Base-by-base conservation (phyloP, 2,113 vertebrate species). In the Psilopsiagon aurifrons region DNA sequence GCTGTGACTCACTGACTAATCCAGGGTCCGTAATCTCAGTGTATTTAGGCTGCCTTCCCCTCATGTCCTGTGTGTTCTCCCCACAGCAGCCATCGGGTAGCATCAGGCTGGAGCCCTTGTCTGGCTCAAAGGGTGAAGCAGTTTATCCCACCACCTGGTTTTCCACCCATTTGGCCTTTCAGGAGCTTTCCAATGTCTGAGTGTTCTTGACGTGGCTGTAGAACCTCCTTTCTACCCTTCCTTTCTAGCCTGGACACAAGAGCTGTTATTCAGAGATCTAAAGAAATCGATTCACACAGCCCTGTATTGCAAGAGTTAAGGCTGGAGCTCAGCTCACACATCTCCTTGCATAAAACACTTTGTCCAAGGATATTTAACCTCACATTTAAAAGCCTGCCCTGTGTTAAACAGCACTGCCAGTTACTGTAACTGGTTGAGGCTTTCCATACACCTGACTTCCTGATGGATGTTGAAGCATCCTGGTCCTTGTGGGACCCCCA, bases 21-120 rank as follows among this genome's bases (percentile, higher is more conserved):
- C 25, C 0, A 0, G 83, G 85, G 62, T n/a, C 88, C 51, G 14
- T 59, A 75, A 71, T 79, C 46, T 13, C 49, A 8, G 28, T 63
- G 46, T 31, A 13, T 59, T 90, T 76, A 49, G 17, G 29, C 37
- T 86, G 60, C 57, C 24, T 67, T 90, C 55, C 33, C 37, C 74
- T 75, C 10, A 35, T 62, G n/a, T n/a, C 37, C 31, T 54, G n/a
- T 0, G 0, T 25, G 31, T 75, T 88, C 35, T 62, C 5, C 12
- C 44, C 39, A n/a, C 4, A 4, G 33, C n/a, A n/a, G 66, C 35
- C 7, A 0, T 13, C 1, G 3, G 47, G 33, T 8, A 28, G 55
- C 76, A n/a, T 54, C 28, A 29, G 55, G 35, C 82, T 59, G 64
- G 23, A 87, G 63, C 54, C 57, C 25, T 6, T 3, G 5, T 37